Base-by-base conservation (phyloP, 2,888 invertebrate genomes). In the Caenorhabditis sp. region DNA sequence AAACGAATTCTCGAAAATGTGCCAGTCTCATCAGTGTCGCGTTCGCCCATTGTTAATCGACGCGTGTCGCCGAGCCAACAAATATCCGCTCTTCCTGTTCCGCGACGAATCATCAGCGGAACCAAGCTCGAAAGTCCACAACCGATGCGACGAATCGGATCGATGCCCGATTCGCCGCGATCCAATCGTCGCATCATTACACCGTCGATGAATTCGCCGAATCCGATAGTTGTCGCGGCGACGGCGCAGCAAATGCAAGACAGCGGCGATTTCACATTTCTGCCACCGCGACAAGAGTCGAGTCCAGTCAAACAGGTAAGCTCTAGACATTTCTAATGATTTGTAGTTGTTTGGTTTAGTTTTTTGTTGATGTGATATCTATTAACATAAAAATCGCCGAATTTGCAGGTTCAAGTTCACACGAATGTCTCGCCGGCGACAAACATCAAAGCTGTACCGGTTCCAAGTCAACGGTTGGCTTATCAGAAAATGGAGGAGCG, bases 191-290 rank as follows among this genome's bases (percentile, higher is more conserved):
- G 76, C 27, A 37, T 66, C 0, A 61, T 74, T 14, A 53, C 68
- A 10, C 74, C 74, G 14, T 54, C 66, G 0, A 57, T 65, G 31
- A 63, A 68, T 24, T 36, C 66, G 19, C 59, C 66, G 1, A 54
- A 24, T 26, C 14, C 84, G 83, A 23, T 82, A 84, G 3, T 71
- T 83, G 17, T 67, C 70, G 21, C 62, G 74, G 58, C 51, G 62
- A 57, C 55, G 60, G 21, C 60, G 21, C 19, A 19, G 19, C 21
- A 10, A 58, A 62, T 65, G 71, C 80, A 78, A 26, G 87, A 87
- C n/a, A 83, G 83, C 43, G 78, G 72, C n/a, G 87, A 87, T 58
- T 87, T 86, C 76, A 87, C 86, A 12, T 86, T 87, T 72, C 76
- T 87, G 6, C 87, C 87, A 19, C 86, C 87, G 26, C 26, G 67